A percentile compares a stretch with the other conserved stretches of the same genome.
Evolutionary conservation across 92 coral and sea anemone species (phyloP).

Genomic region (Heteractis magnifica): DNA sequence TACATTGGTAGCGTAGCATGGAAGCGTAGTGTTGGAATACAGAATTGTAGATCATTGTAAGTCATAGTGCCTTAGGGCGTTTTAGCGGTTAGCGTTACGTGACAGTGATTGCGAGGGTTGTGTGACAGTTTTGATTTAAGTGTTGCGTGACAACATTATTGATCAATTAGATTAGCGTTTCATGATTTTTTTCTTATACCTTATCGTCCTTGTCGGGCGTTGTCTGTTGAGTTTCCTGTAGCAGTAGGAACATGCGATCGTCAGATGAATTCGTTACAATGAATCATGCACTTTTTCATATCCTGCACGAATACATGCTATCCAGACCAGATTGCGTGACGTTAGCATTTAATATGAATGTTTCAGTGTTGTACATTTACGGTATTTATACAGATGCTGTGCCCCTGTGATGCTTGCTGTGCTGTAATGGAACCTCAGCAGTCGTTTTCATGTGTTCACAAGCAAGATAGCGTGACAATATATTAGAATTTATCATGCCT

Average conservation of each 20-base stretch:
- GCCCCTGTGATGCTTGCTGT: background rate
- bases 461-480: too few species aligned
- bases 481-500: too few species aligned
- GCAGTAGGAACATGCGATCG: slow-evolving; percentile 12
- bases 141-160: slow-evolving; percentile 2
- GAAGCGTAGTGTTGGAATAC: too few species aligned
- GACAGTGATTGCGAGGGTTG: background rate
- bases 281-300: background rate
- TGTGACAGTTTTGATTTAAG: background rate
- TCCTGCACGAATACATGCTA: too few species aligned
- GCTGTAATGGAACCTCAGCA: background rate
- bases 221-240: slow-evolving; percentile 26
- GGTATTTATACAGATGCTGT: background rate
- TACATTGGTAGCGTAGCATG: too few species aligned
- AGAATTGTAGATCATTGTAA: too few species aligned
- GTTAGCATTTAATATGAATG: background rate
- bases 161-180: background rate
- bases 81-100: background rate
- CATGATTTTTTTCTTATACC: slow-evolving; percentile 24
- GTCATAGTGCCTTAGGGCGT: too few species aligned
- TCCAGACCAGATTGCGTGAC: background rate
- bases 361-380: background rate
- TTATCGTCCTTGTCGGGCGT: slow-evolving; percentile 41
- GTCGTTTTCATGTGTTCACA: background rate
- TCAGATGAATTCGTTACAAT: background rate